Evolutionary conservation across 2,888 invertebrate species (phyloP), one percentile per base, ranked within the genome.

Genomic region (Amphimallon solstitiale): DNA sequence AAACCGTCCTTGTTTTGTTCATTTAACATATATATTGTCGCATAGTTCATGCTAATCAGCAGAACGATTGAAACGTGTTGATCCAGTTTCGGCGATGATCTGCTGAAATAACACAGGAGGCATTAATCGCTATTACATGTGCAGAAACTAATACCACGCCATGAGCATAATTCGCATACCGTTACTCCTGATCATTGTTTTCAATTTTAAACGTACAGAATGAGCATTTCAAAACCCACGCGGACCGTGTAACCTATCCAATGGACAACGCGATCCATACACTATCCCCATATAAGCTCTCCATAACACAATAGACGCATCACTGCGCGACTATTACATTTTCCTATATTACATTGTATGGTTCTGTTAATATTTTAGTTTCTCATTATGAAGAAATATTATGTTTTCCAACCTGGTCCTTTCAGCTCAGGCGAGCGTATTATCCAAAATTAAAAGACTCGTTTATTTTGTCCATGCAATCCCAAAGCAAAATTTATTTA

Each of bases 71-170:
- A 59, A 68, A 65, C 40, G 56, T 68, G 65, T 51, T 56, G 38
- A 65, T 68, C 63, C 56, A 66, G 59, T 56, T 68, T 68, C 43
- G 65, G 45, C 65, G 29, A 45, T 59, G 65, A 62, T 63, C 45
- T 65, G 29, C 59, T 68, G 51, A 60, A 65, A 68, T 65, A 65
- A 65, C 65, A 56, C 61, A 17, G 29, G 52, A 49, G 51, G 51
- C 49, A 62, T 61, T 68, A 65, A 68, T 68, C 64, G 54, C 65
- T 62, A 68, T 62, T 68, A 68, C 61, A 65, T 65, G 65, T 62
- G 52, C 56, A 46, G 65, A 49, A 52, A 65, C 59, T 68, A 62
- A 65, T 68, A 52, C 67, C 43, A 61, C 64, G 45, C 64, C 62
- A 56, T 65, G 65, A 23, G 65, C 62, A 62, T 65, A 68, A 62